Conservation (phyloP, 2,113 vertebrate species). For the Anarrhichthys ocellatus region DNA sequence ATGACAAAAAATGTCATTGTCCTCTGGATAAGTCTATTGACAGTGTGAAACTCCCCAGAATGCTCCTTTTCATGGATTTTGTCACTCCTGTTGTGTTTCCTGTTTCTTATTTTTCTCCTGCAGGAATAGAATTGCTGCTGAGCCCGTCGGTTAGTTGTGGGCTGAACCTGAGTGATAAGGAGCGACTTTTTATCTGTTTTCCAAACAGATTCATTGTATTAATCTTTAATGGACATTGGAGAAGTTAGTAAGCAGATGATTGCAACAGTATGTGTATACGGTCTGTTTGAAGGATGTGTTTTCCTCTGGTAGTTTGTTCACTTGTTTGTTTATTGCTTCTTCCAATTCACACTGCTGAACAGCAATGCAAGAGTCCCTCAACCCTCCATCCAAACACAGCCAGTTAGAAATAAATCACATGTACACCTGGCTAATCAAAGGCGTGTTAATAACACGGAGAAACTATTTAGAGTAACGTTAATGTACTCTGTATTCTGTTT, state of each 20-base stretch:
- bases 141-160: not conserved
- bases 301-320: not conserved
- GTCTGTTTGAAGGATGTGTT: not conserved
- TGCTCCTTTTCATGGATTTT: not conserved
- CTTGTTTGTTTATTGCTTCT: not conserved
- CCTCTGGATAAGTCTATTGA: not conserved
- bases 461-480: not conserved
- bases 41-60: not conserved
- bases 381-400: not conserved
- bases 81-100: not conserved
- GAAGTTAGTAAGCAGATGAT: not conserved
- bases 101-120: not conserved
- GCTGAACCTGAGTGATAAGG: not conserved
- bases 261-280: not conserved
- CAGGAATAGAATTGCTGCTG: not conserved
- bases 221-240: not conserved
- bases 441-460: not conserved
- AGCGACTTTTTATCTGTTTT: not conserved
- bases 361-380: not conserved
- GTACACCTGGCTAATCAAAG: not conserved
- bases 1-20: not conserved
- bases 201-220: not conserved
- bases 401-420: not conserved
- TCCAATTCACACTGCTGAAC: not conserved
- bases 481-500: conserved; percentile 3